phyloP scores from a whole-genome alignment of 2,113 vertebrate genomes.

The Leucopternis melanops region DNA sequence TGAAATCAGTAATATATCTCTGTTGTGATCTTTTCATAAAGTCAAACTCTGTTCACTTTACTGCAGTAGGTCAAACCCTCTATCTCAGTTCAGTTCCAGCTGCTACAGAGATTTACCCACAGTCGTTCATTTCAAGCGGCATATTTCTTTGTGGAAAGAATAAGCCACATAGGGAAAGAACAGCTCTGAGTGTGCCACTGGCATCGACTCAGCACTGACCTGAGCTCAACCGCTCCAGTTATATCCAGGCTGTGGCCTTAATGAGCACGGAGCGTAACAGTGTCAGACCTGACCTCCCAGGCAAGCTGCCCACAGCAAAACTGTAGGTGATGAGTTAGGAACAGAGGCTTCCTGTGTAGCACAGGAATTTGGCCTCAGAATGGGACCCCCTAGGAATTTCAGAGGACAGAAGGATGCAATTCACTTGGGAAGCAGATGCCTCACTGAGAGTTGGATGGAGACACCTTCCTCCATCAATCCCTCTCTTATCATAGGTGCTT shows the following conservation, averaged over 20 bases:
- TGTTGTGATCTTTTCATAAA: slow-evolving; percentile 3
- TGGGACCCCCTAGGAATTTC: neutral
- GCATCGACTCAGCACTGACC: neutral
- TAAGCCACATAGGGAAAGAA: neutral
- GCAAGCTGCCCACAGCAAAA: neutral
- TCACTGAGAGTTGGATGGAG: neutral
- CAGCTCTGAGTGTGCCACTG: neutral
- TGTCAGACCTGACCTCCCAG: neutral
- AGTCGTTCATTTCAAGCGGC: neutral
- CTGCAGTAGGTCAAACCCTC: slow-evolving; percentile 3
- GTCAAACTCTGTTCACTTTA: slow-evolving; percentile 21
- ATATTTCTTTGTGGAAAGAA: neutral
- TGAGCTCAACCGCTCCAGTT: neutral
- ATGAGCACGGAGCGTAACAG: neutral
- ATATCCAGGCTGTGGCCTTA: neutral
- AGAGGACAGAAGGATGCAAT: neutral
- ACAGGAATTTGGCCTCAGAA: neutral
- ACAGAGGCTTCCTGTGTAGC: neutral
- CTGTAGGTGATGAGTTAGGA: neutral
- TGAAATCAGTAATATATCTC: slow-evolving; percentile 7
- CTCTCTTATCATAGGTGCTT: neutral
- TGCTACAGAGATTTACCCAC: neutral
- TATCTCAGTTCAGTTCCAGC: neutral
- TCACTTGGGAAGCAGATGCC: neutral
- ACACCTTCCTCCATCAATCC: neutral